phyloP scores from a whole-genome alignment of 2,888 invertebrate species.

The Conistra vaccinii region DNA sequence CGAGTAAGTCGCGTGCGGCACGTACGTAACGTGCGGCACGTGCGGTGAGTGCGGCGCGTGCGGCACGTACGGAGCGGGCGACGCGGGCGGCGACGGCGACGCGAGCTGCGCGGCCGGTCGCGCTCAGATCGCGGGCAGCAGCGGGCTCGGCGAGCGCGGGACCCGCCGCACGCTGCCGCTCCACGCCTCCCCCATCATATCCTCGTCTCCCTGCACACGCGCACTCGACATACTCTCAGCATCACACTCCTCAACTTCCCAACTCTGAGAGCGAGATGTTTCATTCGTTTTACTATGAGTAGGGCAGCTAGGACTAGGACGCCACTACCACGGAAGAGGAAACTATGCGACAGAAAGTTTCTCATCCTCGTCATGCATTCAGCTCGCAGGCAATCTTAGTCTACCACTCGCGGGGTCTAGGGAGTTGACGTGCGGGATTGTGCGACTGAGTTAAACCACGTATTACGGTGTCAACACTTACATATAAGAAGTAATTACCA shows the following conservation, averaged over 20 bases:
- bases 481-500: slow-evolving; percentile 91
- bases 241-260: slow-evolving; percentile 90
- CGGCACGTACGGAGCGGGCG: slow-evolving; percentile 49
- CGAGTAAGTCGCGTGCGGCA: slow-evolving; percentile 51
- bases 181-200: slow-evolving; percentile 91
- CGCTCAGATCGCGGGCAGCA: slow-evolving; percentile 85
- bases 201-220: slow-evolving; percentile 91
- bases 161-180: slow-evolving; percentile 85
- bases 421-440: slow-evolving; percentile 84
- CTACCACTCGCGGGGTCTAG: slow-evolving; percentile 70
- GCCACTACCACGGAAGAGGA: slow-evolving; percentile 74
- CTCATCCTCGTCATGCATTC: slow-evolving; percentile 73
- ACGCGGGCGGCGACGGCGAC: slow-evolving; percentile 39
- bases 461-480: slow-evolving; percentile 91
- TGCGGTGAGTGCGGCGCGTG: slow-evolving; percentile 54
- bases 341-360: slow-evolving; percentile 65
- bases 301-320: slow-evolving; percentile 77
- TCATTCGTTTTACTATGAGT: slow-evolving; percentile 85
- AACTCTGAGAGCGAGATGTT: slow-evolving; percentile 90
- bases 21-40: slow-evolving; percentile 49
- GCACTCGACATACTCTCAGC: slow-evolving; percentile 91
- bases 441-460: slow-evolving; percentile 88
- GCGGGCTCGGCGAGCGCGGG: slow-evolving; percentile 87
- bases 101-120: slow-evolving; percentile 52
- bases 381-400: slow-evolving; percentile 78